Evolutionary conservation across 2,888 invertebrate species (phyloP).

Genomic region (Erynnis tages): DNA sequence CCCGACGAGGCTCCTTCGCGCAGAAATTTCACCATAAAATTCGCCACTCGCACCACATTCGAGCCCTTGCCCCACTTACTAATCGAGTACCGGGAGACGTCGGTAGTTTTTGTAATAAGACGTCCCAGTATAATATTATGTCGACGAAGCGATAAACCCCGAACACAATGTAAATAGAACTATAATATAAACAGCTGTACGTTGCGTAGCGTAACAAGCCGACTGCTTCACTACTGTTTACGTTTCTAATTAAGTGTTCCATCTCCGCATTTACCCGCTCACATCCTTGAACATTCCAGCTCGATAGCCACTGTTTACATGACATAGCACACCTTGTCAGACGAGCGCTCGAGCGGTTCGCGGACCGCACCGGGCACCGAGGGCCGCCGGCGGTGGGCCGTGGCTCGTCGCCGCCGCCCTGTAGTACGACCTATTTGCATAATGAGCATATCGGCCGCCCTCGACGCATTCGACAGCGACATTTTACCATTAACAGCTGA

Average conservation of each 20-base stretch:
- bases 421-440: constrained; percentile 64
- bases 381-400: constrained; percentile 16
- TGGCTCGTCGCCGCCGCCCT: constrained; percentile 30
- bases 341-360: background rate
- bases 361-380: background rate
- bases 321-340: background rate
- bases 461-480: constrained; percentile 37
- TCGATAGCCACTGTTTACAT: constrained; percentile 8
- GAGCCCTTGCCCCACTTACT: background rate
- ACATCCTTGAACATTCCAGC: constrained; percentile 20
- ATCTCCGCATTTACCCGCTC: constrained; percentile 7
- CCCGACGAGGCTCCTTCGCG: background rate
- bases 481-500: constrained; percentile 43
- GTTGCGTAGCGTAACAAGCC: constrained; percentile 1
- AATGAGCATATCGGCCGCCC: constrained; percentile 49
- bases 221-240: constrained; percentile 5
- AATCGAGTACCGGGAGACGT: background rate
- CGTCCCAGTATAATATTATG: no score
- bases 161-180: constrained; percentile 19
- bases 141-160: background rate
- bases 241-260: constrained; percentile 9
- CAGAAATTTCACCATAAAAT: background rate
- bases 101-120: no score
- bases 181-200: constrained; percentile 14
- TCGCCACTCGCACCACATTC: background rate